phyloP scores from a whole-genome alignment of 2,113 vertebrate genomes.

The Noturus placidus region DNA sequence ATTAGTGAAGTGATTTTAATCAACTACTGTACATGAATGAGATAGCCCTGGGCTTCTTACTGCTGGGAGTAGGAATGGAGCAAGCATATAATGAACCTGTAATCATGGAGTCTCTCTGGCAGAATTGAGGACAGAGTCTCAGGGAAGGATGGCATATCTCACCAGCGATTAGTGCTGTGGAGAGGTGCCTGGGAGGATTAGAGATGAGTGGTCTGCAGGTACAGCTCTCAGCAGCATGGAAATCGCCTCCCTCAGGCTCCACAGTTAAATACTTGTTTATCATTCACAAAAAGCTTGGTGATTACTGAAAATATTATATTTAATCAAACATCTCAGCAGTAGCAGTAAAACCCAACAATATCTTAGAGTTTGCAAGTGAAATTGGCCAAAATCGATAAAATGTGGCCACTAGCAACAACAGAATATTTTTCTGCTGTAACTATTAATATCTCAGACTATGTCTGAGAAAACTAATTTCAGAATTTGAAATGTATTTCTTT shows the following conservation, averaged over 20 bases:
- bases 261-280: neutral
- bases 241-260: neutral
- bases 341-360: neutral
- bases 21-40: constrained; percentile 26
- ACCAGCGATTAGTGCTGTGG: constrained; percentile 45
- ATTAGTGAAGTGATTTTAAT: constrained; percentile 34
- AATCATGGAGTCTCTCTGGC: constrained; percentile 34
- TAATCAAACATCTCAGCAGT: neutral
- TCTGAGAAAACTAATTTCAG: neutral
- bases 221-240: neutral
- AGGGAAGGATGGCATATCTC: constrained; percentile 41
- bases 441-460: neutral
- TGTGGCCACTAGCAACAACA: neutral
- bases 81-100: constrained; percentile 40
- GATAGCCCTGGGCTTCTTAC: constrained; percentile 15
- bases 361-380: neutral
- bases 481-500: constrained; percentile 10
- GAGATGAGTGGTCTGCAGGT: constrained; percentile 4
- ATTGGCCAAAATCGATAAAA: no score
- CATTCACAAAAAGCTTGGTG: constrained; percentile 5
- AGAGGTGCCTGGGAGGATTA: constrained; percentile 36
- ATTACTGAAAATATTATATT: neutral
- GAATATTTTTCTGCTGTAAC: neutral
- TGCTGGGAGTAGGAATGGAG: constrained; percentile 24
- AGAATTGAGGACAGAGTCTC: constrained; percentile 32